Conservation (phyloP, 2,888 invertebrate genomes). For the Artemia sp. region DNA sequence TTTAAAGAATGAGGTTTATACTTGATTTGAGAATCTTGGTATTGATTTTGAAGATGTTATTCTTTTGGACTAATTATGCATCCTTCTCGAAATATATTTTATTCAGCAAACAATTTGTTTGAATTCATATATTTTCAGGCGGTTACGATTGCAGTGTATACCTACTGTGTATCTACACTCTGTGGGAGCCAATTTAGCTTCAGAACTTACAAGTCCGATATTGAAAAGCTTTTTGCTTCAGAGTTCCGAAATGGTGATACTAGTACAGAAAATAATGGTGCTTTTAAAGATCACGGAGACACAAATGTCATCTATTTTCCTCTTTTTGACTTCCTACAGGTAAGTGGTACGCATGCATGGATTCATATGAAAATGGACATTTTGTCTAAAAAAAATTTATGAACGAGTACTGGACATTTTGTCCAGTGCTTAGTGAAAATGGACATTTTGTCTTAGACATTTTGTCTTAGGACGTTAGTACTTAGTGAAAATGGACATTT, state of each 20-base stretch:
- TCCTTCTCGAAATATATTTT: neutral
- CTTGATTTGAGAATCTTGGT: no score
- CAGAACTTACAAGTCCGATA: neutral
- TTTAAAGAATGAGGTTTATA: no score
- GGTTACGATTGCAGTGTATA: conserved; percentile 79
- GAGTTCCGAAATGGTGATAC: neutral
- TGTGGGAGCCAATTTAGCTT: conserved; percentile 53
- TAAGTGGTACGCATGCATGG: conserved; percentile 39
- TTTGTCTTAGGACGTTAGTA: no score
- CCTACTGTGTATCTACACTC: conserved; percentile 70
- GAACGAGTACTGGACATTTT: no score
- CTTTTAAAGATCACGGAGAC: conserved; percentile 35
- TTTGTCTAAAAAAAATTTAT: no score
- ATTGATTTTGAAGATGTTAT: neutral
- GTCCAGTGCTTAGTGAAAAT: no score
- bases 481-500: no score
- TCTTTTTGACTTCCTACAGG: conserved; percentile 70
- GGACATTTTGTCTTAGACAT: no score
- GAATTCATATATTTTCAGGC: conserved; percentile 36
- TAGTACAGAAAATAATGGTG: conserved; percentile 33
- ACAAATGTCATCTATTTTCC: conserved; percentile 52
- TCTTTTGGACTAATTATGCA: neutral
- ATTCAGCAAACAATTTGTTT: neutral
- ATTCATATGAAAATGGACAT: no score
- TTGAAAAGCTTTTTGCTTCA: neutral